Base-by-base conservation (phyloP, 92 coral and sea anemone genomes). In the Actinernus sp. region DNA sequence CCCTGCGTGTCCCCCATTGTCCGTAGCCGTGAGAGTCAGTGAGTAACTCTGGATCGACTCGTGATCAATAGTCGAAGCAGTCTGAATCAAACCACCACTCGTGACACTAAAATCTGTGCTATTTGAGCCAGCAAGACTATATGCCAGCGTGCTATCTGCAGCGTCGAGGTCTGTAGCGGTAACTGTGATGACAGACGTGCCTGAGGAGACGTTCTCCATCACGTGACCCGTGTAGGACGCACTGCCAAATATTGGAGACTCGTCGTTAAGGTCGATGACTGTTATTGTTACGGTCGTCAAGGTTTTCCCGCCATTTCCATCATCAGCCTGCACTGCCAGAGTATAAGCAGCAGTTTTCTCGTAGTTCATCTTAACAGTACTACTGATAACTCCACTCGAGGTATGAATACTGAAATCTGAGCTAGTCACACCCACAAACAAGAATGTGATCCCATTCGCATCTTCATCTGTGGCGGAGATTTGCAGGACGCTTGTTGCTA, bases 221-320 rank as follows among this genome's bases (percentile, higher is more conserved):
- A 78, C 85, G 58, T 88, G 84, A 47, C 90, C 76, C 41, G 70
- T 78, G 66, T 88, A 88, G 25, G 73, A 57, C 14, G 79, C 73
- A 31, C 79, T 79, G 39, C 38, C 78, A 71, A 89, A 89, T 54
- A 57, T 31, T 8, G 96, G 96, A 0, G 27, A 12, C 27, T 89
- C 91, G 54, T 89, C 96, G 63, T 89, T 89, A 19, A 89, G 81
- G 58, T 89, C 91, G 11, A 28, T 36, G 2, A 89, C 58, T 1
- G 67, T 54, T 18, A 89, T 65, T n/a, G 61, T 63, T 13, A 68
- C 74, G n/a, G 61, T 76, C 14, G 78, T 23, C 13, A 68, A 52
- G 51, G 63, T 58, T 68, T 83, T 83, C 17, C 84, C 74, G 14
- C 69, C 84, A 27, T 83, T 83, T 31, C 89, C 73, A 31, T 83